Conservation (phyloP, 1,140 invertebrate species). For the Rhagoletis pomonella region DNA sequence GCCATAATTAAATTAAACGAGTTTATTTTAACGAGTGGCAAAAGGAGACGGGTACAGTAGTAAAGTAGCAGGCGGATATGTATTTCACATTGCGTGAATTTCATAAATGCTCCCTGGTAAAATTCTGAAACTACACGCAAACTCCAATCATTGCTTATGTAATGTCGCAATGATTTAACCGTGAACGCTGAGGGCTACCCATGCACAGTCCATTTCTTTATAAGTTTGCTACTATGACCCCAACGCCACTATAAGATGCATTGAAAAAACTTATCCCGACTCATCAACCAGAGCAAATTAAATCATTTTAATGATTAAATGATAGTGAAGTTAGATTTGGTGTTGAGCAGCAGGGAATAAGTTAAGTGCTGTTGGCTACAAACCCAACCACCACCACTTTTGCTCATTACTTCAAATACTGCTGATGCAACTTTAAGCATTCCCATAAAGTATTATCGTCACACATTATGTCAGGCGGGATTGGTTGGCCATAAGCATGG, state of each 20-base stretch:
- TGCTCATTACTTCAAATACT: background rate
- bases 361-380: constrained; percentile 18
- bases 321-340: constrained; percentile 26
- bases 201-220: background rate
- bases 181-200: background rate
- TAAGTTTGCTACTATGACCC: background rate
- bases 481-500: no score
- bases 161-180: no score
- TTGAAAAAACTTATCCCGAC: background rate
- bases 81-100: background rate
- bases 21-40: constrained; percentile 3
- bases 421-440: background rate
- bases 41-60: background rate
- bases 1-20: constrained; percentile 42
- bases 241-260: background rate
- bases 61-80: background rate
- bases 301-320: constrained; percentile 49
- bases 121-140: background rate
- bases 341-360: background rate
- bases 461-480: background rate
- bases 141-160: background rate
- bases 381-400: constrained; percentile 2
- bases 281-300: constrained; percentile 27
- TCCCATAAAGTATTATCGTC: constrained; percentile 1
- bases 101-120: background rate